Conservation (phyloP, 2,797 vertebrate species). For the Micromesistius poutassou region DNA sequence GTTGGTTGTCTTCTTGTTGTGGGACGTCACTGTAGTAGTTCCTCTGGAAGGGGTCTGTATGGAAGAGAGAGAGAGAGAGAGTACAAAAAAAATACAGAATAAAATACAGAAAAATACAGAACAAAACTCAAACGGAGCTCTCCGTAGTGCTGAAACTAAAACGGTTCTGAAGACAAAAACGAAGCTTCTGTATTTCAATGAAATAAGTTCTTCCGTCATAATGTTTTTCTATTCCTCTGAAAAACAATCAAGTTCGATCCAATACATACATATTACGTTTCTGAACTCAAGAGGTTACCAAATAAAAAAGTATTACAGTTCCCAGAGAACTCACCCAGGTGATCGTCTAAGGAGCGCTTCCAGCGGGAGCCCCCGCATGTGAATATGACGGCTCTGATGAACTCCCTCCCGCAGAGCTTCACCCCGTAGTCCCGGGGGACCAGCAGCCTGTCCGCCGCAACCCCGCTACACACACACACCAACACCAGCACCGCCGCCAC, state of each 20-base stretch:
- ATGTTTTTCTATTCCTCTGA: no score
- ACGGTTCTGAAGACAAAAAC: not conserved
- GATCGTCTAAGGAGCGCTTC: constrained; percentile 63
- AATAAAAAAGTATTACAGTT: no score
- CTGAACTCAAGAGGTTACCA: no score
- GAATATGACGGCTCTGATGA: constrained; percentile 87
- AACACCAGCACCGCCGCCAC: constrained; percentile 17
- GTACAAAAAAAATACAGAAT: no score
- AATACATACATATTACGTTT: no score
- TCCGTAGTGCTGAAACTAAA: not conserved
- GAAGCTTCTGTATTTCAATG: no score
- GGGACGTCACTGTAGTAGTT: constrained; percentile 34
- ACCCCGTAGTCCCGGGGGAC: constrained; percentile 72
- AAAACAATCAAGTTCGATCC: no score
- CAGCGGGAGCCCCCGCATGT: constrained; percentile 86
- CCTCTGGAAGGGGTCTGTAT: constrained; percentile 52
- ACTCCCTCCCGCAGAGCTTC: constrained; percentile 85
- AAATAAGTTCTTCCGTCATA: no score
- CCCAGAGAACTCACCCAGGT: constrained; percentile 45
- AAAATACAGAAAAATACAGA: no score
- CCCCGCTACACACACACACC: constrained; percentile 43
- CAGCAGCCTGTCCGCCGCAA: constrained; percentile 49
- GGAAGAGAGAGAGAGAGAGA: not conserved
- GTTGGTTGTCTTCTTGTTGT: constrained; percentile 28
- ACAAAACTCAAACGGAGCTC: not conserved